Percentiles rank a stretch among this genome's conserved stretches.
phyloP scores from a whole-genome alignment of 1,140 invertebrate species.

The Eurosta solidaginis region DNA sequence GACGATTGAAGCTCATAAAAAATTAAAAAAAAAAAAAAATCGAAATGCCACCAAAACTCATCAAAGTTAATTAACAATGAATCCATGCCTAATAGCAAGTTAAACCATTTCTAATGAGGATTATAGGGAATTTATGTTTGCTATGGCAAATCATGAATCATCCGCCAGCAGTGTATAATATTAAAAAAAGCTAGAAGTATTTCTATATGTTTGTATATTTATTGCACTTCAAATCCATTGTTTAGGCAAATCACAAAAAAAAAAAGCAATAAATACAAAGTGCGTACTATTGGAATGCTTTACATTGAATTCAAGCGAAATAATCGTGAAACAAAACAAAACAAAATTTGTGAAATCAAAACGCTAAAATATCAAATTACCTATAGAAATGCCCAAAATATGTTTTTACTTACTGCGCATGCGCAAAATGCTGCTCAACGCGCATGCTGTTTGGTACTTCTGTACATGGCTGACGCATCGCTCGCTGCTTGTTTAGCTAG shows the following conservation, averaged over 20 bases:
- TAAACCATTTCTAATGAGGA: not conserved
- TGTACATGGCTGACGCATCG: not conserved
- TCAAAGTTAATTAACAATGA: constrained; percentile 22
- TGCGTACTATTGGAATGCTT: not conserved
- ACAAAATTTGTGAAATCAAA: not conserved
- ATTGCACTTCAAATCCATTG: not conserved
- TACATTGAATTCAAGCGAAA: not conserved
- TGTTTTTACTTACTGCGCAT: not conserved
- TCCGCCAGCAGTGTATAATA: not conserved
- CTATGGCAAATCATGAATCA: not conserved
- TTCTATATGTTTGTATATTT: no score
- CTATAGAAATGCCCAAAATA: not conserved
- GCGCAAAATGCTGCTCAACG: not conserved
- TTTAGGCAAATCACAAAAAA: not conserved
- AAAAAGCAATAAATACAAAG: no score
- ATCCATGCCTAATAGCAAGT: not conserved
- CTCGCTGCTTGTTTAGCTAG: not conserved
- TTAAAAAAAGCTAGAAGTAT: no score
- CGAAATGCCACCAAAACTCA: not conserved
- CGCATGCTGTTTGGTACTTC: not conserved
- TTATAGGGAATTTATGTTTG: not conserved
- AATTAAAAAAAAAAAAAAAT: not conserved
- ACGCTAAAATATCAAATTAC: constrained; percentile 13
- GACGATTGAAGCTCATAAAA: not conserved
- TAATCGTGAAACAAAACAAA: not conserved